Base-by-base conservation (phyloP, 2,888 invertebrate species). In the Palloptera scutellata region DNA sequence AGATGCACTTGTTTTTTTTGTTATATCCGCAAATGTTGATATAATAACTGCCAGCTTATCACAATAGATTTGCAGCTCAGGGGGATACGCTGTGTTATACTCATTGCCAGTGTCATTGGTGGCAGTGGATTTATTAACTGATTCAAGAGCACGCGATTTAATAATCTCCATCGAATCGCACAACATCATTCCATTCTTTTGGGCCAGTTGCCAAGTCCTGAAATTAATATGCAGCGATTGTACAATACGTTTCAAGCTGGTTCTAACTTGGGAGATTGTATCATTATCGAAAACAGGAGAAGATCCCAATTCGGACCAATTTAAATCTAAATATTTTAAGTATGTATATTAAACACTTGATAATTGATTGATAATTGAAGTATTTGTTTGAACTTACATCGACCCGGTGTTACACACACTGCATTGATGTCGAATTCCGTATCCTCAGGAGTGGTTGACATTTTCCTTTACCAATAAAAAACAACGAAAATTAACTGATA, bases 201-300 rank as follows among this genome's bases (percentile, higher is more conserved):
- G 82, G 0, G 84, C 82, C 6, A 79, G 15, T 20, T 79, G 75
- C 85, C 85, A 84, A 69, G 83, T 84, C 13, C 73, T 61, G 54
- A 79, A 81, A 54, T 83, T 81, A 19, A 75, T 76, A 19, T 78
- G 71, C 0, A 83, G 54, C 11, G 69, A 72, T 13, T 77, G 76
- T 0, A 79, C 60, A 2, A 83, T 72, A 0, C 63, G 20, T 8
- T 82, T 79, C 8, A 84, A 67, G 0, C 80, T 78, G 0, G 76
- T 53, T 61, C 76, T 82, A 1, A 69, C 70, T n/a, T 73, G 53
- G 52, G 78, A 60, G 66, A 75, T 82, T 1, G 76, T 72, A 48
- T 76, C 78, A 2, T 70, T 63, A 13, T 2, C 30, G 30, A 6
- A 4, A 30, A 6, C 2, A 2, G 70, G 66, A 4, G 66, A 64